Percentiles rank a stretch among this genome's conserved stretches.
phyloP scores from a whole-genome alignment of 2,888 invertebrate genomes.

The Stenurella melanura region DNA sequence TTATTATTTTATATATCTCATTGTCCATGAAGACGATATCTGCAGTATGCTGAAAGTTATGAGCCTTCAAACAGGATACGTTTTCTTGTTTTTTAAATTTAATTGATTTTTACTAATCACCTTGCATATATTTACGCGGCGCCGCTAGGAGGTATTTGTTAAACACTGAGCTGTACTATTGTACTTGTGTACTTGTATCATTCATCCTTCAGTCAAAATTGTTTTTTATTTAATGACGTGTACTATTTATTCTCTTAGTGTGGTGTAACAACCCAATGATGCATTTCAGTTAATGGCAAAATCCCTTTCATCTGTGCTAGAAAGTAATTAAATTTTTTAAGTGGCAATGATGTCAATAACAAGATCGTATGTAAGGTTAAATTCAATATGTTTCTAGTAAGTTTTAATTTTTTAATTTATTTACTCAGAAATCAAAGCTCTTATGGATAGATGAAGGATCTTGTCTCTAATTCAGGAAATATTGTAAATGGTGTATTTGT shows the following conservation, averaged over 20 bases:
- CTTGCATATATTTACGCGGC: background rate
- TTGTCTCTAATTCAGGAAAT: no score
- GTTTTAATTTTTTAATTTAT: background rate
- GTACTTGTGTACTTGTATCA: background rate
- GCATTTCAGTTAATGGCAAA: slow-evolving; percentile 2
- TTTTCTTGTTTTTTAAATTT: background rate
- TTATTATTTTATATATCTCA: no score
- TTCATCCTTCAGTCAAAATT: background rate
- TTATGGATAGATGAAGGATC: background rate
- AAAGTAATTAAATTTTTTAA: background rate
- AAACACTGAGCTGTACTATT: background rate
- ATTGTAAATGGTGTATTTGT: no score
- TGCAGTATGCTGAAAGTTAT: no score
- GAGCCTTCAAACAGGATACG: no score
- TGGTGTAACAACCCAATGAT: slow-evolving; percentile 1
- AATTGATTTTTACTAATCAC: background rate
- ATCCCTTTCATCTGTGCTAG: background rate
- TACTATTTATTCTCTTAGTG: background rate
- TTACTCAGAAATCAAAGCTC: background rate
- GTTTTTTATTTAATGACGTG: background rate
- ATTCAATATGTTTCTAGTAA: background rate
- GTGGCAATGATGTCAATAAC: background rate
- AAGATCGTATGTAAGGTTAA: background rate
- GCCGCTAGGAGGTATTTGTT: background rate
- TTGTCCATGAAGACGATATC: no score